These are phyloP conservation scores for Uria aalge DNA, from an alignment of 2,113 vertebrate species.

Conservation along the genomic window DNA sequence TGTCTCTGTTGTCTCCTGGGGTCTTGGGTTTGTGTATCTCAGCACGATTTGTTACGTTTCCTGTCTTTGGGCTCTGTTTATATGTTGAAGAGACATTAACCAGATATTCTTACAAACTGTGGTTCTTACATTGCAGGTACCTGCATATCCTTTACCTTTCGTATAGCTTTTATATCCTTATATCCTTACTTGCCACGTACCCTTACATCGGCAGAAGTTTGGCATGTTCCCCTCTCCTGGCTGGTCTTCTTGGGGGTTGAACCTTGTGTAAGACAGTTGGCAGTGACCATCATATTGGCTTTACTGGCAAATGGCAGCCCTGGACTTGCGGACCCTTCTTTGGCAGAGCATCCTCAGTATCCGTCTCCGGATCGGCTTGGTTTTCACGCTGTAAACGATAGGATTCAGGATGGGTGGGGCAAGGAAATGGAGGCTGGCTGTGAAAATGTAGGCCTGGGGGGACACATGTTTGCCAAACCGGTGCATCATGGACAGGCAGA, in stretches of 20 bases:
- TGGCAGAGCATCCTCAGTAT: background rate
- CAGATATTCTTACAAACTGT: background rate
- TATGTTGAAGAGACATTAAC: background rate
- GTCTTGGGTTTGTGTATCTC: background rate
- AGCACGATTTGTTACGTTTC: background rate
- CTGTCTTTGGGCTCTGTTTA: background rate
- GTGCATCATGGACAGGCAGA: constrained; percentile 42
- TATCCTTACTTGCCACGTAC: background rate
- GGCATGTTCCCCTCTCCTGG: background rate
- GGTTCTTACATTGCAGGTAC: background rate
- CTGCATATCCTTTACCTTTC: background rate
- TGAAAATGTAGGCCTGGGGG: background rate
- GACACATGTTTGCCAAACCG: background rate
- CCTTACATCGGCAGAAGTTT: background rate
- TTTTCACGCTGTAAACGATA: constrained; percentile 30
- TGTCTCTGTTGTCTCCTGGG: background rate
- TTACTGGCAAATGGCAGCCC: background rate
- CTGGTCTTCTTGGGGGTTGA: background rate
- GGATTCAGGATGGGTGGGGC: constrained; percentile 37
- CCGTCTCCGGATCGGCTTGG: background rate
- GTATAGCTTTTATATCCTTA: background rate
- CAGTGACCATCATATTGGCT: background rate
- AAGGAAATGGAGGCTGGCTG: constrained; percentile 42
- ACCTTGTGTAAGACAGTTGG: background rate
- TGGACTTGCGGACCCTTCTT: background rate